phyloP scores from a whole-genome alignment of 1,140 invertebrate genomes.

The Aricia agestis region DNA sequence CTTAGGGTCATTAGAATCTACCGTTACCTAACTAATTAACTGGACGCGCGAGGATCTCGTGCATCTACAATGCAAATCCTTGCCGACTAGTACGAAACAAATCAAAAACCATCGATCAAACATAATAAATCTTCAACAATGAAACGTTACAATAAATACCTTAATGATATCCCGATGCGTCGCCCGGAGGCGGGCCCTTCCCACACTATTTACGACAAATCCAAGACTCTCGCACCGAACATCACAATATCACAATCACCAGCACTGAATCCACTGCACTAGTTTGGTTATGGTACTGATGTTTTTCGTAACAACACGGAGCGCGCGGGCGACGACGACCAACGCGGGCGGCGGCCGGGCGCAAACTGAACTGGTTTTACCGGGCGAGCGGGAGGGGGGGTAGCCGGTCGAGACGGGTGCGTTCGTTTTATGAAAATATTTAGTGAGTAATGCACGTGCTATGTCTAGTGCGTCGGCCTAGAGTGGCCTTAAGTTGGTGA shows the following conservation, averaged over 20 bases:
- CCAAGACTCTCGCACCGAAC: conserved; percentile 61
- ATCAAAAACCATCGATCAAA: conserved; percentile 65
- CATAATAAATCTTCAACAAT: conserved; percentile 71
- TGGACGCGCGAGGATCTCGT: background rate
- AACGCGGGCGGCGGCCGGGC: conserved; percentile 66
- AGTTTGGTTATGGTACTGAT: conserved; percentile 63
- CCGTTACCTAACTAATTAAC: background rate
- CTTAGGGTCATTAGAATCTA: background rate
- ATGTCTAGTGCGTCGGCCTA: conserved; percentile 70
- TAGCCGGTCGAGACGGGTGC: conserved; percentile 43
- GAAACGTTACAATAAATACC: conserved; percentile 73
- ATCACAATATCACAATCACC: conserved; percentile 70
- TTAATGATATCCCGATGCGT: conserved; percentile 74
- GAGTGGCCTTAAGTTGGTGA: conserved; percentile 61
- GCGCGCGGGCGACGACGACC: conserved; percentile 40
- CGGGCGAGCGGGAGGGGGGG: conserved; percentile 43
- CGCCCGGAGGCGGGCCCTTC: conserved; percentile 62
- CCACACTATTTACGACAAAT: conserved; percentile 66
- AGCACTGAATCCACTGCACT: conserved; percentile 65
- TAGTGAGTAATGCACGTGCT: conserved; percentile 75
- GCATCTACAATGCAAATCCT: conserved; percentile 60
- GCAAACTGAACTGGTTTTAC: conserved; percentile 72
- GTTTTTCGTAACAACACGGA: conserved; percentile 68
- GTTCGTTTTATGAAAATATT: conserved; percentile 76
- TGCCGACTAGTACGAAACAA: conserved; percentile 37